A percentile compares a stretch with the other conserved stretches of the same genome.
These are phyloP conservation scores for Lydus trimaculatus DNA, from an alignment of 2,888 invertebrate genomes.

Conservation along the genomic window DNA sequence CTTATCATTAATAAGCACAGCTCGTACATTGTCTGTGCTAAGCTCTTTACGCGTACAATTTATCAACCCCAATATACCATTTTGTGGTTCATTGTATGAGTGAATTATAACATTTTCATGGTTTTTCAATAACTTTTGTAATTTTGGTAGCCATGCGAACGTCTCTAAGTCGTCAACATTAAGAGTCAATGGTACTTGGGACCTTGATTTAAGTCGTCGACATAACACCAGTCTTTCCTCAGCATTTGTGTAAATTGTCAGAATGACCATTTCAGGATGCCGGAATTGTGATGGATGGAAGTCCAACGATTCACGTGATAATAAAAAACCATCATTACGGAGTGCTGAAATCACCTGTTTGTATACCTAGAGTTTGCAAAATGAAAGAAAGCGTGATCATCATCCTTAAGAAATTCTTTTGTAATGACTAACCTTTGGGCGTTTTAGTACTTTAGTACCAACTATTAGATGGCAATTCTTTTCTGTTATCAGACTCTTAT, in stretches of 20 bases:
- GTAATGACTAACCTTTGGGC: slow-evolving; percentile 39
- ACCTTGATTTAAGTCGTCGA: slow-evolving; percentile 54
- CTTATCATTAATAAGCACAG: slow-evolving; percentile 66
- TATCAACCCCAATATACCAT: slow-evolving; percentile 81
- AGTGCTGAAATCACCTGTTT: neutral
- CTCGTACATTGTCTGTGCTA: slow-evolving; percentile 58
- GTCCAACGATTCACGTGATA: slow-evolving; percentile 65
- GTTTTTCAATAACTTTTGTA: slow-evolving; percentile 53
- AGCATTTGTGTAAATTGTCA: slow-evolving; percentile 62
- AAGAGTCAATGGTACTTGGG: neutral
- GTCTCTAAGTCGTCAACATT: slow-evolving; percentile 35
- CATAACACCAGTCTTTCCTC: slow-evolving; percentile 65
- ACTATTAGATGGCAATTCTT: slow-evolving; percentile 42
- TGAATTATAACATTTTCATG: slow-evolving; percentile 64
- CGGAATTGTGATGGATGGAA: slow-evolving; percentile 55
- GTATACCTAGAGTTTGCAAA: neutral
- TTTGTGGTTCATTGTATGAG: slow-evolving; percentile 71
- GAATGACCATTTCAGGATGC: slow-evolving; percentile 60
- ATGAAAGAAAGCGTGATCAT: too few relatives aligned
- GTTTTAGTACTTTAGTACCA: slow-evolving; percentile 53
- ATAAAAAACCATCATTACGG: neutral
- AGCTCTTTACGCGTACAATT: slow-evolving; percentile 73
- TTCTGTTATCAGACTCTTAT: slow-evolving; percentile 64
- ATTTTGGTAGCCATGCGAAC: slow-evolving; percentile 69
- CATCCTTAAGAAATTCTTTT: slow-evolving; percentile 59